These are phyloP conservation scores for Grallaria varia DNA, from an alignment of 2,113 vertebrate genomes.

Conservation along the genomic window DNA sequence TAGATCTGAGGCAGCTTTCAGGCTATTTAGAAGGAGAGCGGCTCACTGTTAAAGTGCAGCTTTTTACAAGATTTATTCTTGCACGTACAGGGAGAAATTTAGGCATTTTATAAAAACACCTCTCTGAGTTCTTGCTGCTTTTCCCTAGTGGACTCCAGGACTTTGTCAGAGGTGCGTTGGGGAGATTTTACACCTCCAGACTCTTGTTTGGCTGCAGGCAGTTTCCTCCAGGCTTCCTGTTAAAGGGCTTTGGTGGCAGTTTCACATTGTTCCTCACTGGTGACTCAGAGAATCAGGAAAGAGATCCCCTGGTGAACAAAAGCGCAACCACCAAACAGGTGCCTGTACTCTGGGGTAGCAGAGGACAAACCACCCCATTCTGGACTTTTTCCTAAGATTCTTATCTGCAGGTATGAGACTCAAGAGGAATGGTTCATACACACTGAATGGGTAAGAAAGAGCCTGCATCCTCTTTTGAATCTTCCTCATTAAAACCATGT, in stretches of 20 bases:
- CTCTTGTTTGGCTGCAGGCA: constrained; percentile 39
- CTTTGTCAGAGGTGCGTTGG: neutral
- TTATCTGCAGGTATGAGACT: constrained; percentile 71
- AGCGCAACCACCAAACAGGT: constrained; percentile 27
- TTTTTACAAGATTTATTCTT: neutral
- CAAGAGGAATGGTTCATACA: constrained; percentile 74
- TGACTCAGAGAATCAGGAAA: constrained; percentile 67
- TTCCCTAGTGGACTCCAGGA: neutral
- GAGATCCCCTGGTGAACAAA: constrained; percentile 21
- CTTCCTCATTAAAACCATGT: neutral
- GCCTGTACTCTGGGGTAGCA: constrained; percentile 31
- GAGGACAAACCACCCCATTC: constrained; percentile 28
- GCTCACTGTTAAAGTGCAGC: neutral
- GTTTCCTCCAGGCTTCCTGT: constrained; percentile 61
- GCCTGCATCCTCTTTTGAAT: neutral
- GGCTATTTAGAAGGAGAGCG: neutral
- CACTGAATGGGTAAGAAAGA: constrained; percentile 69
- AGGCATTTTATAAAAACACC: neutral
- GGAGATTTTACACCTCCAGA: constrained; percentile 41
- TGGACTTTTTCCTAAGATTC: constrained; percentile 68
- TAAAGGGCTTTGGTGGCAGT: neutral
- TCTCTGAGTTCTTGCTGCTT: neutral
- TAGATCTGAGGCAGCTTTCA: neutral
- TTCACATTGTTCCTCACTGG: constrained; percentile 52
- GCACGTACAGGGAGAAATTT: neutral